Base-by-base conservation (phyloP, 2,888 invertebrate species). In the Heliconius cydno region DNA sequence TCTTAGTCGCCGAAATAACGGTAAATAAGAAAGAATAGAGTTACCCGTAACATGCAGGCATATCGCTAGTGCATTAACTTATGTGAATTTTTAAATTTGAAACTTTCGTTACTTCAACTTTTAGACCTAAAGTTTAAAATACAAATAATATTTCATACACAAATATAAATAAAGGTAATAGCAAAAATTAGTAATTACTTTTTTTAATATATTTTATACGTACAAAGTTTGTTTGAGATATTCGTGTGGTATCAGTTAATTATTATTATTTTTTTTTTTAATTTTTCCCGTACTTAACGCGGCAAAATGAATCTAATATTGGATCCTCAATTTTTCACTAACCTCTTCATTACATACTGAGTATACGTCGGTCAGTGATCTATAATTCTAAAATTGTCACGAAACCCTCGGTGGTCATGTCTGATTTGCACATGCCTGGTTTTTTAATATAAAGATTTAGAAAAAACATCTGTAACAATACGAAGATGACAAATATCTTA, bases 1-100 rank as follows among this genome's bases (percentile, higher is more conserved):
- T 76, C 76, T 79, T 79, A 80, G 77, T 80, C 75, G 77, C 73
- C 52, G 79, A 76, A 82, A 65, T 65, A 66, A 12, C 52, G 60
- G 60, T 10, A 65, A 63, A 66, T 72, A 77, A 78, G 63, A 78
- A 78, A 80, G 30, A 67, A 67, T 67, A 41, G 30, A 22, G 38
- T 73, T 41, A 66, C 22, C 65, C 74, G 52, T 57, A 74, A n/a
- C 65, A 38, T 67, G 25, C 66, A 57, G 63, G 52, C 41, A 46
- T 70, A 41, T 70, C 70, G 41, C 70, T 41, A 68, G 22, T 68
- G 25, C 38, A n/a, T 41, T 70, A 25, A 15, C 41, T 70, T 41
- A 70, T 7, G 70, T n/a, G 67, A 68, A 41, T 15, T 70, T 70
- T 10, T 25, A 25, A 25, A 68, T 41, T 57, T 41, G 3, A 38